Base-by-base conservation (phyloP, 2,888 invertebrate species). In the Lepidochitona cinerea region DNA sequence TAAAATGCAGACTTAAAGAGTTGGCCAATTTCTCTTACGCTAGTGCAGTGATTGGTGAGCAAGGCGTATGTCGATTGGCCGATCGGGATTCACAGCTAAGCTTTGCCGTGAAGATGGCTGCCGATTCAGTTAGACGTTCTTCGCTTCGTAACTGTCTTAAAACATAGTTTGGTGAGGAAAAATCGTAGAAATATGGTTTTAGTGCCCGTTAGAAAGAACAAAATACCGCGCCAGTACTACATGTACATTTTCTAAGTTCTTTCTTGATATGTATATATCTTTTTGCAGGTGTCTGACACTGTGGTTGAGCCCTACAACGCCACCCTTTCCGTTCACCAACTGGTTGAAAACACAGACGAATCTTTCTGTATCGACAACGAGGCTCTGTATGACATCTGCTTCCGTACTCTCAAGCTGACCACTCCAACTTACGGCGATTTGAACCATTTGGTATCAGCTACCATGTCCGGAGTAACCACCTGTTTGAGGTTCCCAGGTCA, bases 291-390 rank as follows among this genome's bases (percentile, higher is more conserved):
- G 9, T 95, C 95, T 0, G 95, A 96, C 91, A 95, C 87, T 35
- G 87, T 87, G 29, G 87, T 87, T 5, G 87, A 87, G 90, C 95
- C 95, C 3, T 95, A 95, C 93, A 96, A 96, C 88, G 95, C 95
- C 73, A 95, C 95, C 9, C 92, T 96, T 66, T 95, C 95, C 35
- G 95, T 96, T 77, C 95, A 96, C 85, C 95, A 96, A 89, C 92
- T 67, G 35, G 91, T 89, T 33, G 89, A 89, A 75, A 88, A 90
- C 81, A 90, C 89, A 2, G 49, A 49, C 7, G 49, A 49, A 23
- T 49, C 49, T 49, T 49, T 49, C 49, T 49, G 49, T 7, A 37
- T 91, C 74, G 91, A 91, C 83, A 92, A 89, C 80, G 90, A 90
- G 77, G 84, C 84, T 53, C 83, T 92, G 12, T 92, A 92, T 82